A percentile compares a stretch with the other conserved stretches of the same genome.
Conservation (phyloP, 2,113 vertebrate species). For the Poecile atricapillus region DNA sequence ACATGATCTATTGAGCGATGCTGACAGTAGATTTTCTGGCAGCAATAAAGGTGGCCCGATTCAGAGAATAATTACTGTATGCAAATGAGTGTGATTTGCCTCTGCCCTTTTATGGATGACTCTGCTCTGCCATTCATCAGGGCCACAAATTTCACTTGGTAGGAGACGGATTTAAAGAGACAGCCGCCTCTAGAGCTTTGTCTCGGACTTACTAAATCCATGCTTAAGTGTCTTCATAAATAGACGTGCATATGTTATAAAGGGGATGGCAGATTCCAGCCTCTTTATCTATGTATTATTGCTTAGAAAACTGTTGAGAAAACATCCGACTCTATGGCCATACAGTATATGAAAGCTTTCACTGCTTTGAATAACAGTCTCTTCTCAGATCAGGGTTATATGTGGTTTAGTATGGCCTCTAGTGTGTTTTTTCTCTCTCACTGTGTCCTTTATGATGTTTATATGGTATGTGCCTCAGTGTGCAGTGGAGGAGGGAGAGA, state of each 20-base stretch:
- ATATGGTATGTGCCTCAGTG: background rate
- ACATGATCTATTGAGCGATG: constrained; percentile 76
- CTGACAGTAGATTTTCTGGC: constrained; percentile 84
- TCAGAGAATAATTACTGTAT: constrained; percentile 87
- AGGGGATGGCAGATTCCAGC: constrained; percentile 40
- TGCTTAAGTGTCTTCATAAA: constrained; percentile 65
- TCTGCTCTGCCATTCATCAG: constrained; percentile 81
- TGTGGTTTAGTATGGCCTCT: constrained; percentile 14
- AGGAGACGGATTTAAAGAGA: constrained; percentile 81
- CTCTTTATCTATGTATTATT: constrained; percentile 47
- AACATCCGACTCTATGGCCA: background rate
- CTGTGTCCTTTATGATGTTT: constrained; percentile 11
- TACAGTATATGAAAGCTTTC: constrained; percentile 22
- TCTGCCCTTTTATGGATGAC: constrained; percentile 83
- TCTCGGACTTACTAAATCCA: constrained; percentile 70
- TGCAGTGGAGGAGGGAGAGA: background rate
- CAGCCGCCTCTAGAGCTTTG: constrained; percentile 71
- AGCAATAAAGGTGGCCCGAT: constrained; percentile 83
- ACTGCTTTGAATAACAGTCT: constrained; percentile 38
- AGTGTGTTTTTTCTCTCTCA: constrained; percentile 39
- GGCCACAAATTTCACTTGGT: constrained; percentile 76
- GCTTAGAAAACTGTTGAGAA: constrained; percentile 46
- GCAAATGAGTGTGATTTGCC: constrained; percentile 82
- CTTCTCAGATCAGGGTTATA: background rate
- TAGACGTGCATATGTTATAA: constrained; percentile 51